Conservation (phyloP, 2,888 invertebrate species). For the Eupsilia transversa region DNA sequence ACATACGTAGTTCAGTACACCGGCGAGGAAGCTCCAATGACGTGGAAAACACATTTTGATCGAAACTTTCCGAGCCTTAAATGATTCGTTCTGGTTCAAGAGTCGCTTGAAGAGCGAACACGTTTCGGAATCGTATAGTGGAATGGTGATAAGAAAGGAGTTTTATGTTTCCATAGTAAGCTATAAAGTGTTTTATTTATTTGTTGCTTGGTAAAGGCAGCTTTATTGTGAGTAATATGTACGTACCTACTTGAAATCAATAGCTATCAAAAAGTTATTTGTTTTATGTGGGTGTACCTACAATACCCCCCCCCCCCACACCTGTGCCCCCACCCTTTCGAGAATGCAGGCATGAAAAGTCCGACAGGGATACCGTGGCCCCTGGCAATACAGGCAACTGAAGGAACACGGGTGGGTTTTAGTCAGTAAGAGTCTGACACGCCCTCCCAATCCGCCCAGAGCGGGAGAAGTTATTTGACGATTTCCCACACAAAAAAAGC, state of each 20-base stretch:
- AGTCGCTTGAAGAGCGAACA: conserved; percentile 62
- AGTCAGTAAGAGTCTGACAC: no score
- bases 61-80: conserved; percentile 69
- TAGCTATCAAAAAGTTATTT: neutral
- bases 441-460: no score
- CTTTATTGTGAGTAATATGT: neutral
- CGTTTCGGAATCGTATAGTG: conserved; percentile 53
- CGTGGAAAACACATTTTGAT: conserved; percentile 73
- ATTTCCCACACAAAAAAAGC: no score
- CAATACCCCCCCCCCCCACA: no score
- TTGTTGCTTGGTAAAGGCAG: neutral
- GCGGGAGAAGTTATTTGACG: no score
- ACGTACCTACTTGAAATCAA: neutral
- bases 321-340: no score
- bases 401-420: no score
- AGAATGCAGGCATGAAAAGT: no score
- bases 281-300: neutral
- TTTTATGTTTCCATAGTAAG: conserved; percentile 35
- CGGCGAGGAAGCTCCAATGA: conserved; percentile 65
- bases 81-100: conserved; percentile 71
- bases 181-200: conserved; percentile 28
- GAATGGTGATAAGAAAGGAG: conserved; percentile 54
- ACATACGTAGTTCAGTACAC: conserved; percentile 49
- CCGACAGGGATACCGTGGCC: no score
- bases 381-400: no score